phyloP scores from a whole-genome alignment of 2,113 vertebrate species.

The Callipepla squamata region DNA sequence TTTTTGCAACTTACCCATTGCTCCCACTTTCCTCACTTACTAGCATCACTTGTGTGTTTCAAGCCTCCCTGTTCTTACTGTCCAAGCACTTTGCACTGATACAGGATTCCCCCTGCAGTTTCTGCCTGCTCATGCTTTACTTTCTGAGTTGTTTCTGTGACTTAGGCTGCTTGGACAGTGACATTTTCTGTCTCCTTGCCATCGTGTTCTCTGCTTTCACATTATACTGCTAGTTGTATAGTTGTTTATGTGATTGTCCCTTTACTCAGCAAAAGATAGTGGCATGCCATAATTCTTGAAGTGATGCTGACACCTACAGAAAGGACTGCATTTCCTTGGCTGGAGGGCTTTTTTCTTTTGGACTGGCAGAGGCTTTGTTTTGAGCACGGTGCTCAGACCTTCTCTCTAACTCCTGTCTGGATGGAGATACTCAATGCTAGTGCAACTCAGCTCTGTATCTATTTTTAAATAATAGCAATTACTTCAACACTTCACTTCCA shows the following conservation, averaged over 20 bases:
- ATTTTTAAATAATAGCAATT: background rate
- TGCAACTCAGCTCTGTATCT: background rate
- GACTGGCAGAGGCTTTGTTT: background rate
- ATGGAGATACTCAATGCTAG: background rate
- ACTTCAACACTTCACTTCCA: background rate
- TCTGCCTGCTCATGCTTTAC: background rate
- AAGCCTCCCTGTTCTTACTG: background rate
- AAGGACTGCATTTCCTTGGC: accelerated
- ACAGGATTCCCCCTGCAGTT: background rate
- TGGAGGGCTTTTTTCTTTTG: background rate
- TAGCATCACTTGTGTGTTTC: background rate
- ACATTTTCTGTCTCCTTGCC: background rate
- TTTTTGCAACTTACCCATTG: background rate
- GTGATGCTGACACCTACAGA: background rate
- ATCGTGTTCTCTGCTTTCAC: background rate
- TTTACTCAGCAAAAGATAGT: background rate
- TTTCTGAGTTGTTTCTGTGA: background rate
- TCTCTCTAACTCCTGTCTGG: background rate
- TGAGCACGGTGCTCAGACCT: background rate
- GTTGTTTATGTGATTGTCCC: background rate
- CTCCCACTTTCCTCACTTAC: background rate
- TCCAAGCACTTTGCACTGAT: background rate
- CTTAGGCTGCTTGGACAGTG: background rate
- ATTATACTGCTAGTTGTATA: background rate
- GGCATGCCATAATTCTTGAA: background rate